These are phyloP conservation scores for Lissocephala sabroskyi DNA, from an alignment of 2,888 invertebrate species.

Conservation along the genomic window DNA sequence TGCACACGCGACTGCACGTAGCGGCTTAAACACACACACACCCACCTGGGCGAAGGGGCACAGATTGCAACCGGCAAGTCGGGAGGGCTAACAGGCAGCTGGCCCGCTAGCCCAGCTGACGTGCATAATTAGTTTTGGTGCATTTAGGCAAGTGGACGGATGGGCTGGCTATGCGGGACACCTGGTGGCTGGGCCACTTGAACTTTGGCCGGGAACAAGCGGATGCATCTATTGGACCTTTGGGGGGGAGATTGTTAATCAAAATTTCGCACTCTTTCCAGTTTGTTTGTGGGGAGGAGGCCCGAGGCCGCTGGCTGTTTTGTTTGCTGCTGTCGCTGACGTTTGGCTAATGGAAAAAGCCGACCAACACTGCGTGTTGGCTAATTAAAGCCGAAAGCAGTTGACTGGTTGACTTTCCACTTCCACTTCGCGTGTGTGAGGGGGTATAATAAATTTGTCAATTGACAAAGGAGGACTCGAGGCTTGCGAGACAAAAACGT, in stretches of 20 bases:
- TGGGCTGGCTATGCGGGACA: too few relatives aligned
- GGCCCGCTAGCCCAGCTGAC: constrained; percentile 5
- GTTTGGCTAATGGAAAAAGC: constrained; percentile 22
- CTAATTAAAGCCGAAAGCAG: too few relatives aligned
- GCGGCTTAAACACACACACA: neutral
- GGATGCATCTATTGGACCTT: constrained; percentile 16
- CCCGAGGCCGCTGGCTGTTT: too few relatives aligned
- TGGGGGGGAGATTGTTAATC: constrained; percentile 26
- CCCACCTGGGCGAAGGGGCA: neutral
- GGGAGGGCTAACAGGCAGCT: constrained; percentile 1
- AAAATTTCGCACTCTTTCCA: constrained; percentile 25
- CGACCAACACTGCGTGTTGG: neutral
- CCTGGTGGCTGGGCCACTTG: too few relatives aligned
- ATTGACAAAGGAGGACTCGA: too few relatives aligned
- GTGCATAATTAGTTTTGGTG: constrained; percentile 35
- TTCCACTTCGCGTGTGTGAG: too few relatives aligned
- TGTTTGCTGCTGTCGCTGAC: constrained; percentile 1
- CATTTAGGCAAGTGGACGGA: constrained; percentile 26
- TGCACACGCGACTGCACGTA: neutral
- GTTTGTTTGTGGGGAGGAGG: constrained; percentile 5
- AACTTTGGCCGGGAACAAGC: constrained; percentile 2
- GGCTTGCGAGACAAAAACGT: too few relatives aligned
- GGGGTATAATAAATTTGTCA: too few relatives aligned
- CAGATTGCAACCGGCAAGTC: neutral
- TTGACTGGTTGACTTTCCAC: too few relatives aligned